phyloP scores from a whole-genome alignment of 2,888 invertebrate genomes.

The Tridacna crocea region DNA sequence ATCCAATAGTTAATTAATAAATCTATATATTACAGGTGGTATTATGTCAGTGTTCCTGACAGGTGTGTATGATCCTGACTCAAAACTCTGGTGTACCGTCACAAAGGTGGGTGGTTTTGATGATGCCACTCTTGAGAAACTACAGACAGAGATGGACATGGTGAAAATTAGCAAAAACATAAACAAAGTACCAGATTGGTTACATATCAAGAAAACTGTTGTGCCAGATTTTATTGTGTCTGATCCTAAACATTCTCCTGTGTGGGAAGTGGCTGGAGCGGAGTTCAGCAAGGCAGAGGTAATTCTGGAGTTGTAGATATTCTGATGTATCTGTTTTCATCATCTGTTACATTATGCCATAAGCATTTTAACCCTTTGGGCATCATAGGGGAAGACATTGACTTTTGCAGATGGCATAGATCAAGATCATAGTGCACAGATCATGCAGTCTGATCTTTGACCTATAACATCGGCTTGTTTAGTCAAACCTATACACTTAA shows the following conservation, averaged over 20 bases:
- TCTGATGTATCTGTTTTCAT: no score
- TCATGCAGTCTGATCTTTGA: no score
- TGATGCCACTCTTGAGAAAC: slow-evolving; percentile 91
- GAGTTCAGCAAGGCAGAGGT: slow-evolving; percentile 86
- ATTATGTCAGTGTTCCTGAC: slow-evolving; percentile 97
- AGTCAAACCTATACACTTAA: no score
- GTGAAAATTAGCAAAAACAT: slow-evolving; percentile 89
- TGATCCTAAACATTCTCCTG: slow-evolving; percentile 91
- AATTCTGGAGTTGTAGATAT: neutral
- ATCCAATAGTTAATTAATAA: no score
- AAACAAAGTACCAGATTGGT: slow-evolving; percentile 89
- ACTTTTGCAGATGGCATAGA: no score
- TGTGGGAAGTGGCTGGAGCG: slow-evolving; percentile 96
- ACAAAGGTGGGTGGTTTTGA: slow-evolving; percentile 94
- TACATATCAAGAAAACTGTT: slow-evolving; percentile 92
- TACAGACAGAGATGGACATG: slow-evolving; percentile 90
- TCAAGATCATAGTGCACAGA: no score
- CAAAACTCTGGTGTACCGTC: slow-evolving; percentile 92
- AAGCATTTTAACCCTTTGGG: no score
- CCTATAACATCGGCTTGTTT: no score
- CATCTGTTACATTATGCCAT: no score
- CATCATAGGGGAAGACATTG: no score
- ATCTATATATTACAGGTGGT: slow-evolving; percentile 87
- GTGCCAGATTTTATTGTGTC: slow-evolving; percentile 95
- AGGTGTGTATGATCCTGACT: slow-evolving; percentile 92